Conservation (phyloP, 2,797 vertebrate species). For the Alfaro cultratus region DNA sequence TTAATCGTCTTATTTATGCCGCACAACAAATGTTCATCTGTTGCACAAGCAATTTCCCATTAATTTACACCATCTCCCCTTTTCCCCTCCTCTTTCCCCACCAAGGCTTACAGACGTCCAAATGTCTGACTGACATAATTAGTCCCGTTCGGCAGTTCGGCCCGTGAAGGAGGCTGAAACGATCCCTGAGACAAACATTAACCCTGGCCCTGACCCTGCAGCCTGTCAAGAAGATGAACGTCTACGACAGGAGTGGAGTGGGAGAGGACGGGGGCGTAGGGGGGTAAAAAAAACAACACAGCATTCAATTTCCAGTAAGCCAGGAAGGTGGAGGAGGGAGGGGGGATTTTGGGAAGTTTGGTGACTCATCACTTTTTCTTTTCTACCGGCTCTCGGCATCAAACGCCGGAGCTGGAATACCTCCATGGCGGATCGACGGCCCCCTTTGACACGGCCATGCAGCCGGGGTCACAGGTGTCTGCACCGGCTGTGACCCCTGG, state of each 20-base stretch:
- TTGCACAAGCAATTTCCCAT: slow-evolving; percentile 51
- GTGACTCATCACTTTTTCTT: slow-evolving; percentile 87
- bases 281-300: slow-evolving; percentile 55
- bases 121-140: slow-evolving; percentile 59
- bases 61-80: slow-evolving; percentile 40
- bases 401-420: slow-evolving; percentile 46
- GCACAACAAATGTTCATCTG: slow-evolving; percentile 71
- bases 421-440: slow-evolving; percentile 56
- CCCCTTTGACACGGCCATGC: slow-evolving; percentile 45
- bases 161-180: slow-evolving; percentile 61
- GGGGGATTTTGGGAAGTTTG: slow-evolving; percentile 83
- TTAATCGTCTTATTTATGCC: slow-evolving; percentile 42
- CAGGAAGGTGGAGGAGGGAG: slow-evolving; percentile 66
- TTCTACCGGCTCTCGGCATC: slow-evolving; percentile 55
- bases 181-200: slow-evolving; percentile 75
- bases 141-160: slow-evolving; percentile 49
- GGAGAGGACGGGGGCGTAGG: too few relatives aligned
- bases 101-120: slow-evolving; percentile 59
- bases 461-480: slow-evolving; percentile 55
- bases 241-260: slow-evolving; percentile 48
- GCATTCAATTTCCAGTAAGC: slow-evolving; percentile 84
- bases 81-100: neutral
- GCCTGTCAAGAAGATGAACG: slow-evolving; percentile 77
- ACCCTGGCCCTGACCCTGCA: slow-evolving; percentile 68
- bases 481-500: slow-evolving; percentile 43